Evolutionary conservation across 2,797 vertebrate genomes (phyloP).

Genomic region (Acanthornis magna): DNA sequence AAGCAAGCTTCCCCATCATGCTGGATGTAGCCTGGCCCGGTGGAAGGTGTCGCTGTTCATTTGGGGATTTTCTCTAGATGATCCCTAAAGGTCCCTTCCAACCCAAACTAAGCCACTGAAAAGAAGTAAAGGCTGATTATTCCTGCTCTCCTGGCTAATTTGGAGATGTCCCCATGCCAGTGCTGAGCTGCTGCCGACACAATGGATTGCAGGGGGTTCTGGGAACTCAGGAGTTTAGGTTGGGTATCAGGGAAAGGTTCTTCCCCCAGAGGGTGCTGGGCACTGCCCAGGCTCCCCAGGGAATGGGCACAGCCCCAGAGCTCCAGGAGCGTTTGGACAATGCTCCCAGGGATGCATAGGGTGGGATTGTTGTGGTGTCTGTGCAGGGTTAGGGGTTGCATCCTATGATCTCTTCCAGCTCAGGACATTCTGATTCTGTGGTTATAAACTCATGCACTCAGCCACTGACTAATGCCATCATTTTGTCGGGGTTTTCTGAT

Average conservation of each 20-base stretch:
- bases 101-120: not conserved
- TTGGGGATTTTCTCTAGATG: too few species aligned
- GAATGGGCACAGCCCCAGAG: not conserved
- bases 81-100: not conserved
- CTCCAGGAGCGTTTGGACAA: accelerated
- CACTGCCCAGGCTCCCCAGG: not conserved
- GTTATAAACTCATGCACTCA: not conserved
- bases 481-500: not conserved
- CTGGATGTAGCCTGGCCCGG: not conserved
- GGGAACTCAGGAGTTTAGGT: not conserved
- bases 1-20: accelerated
- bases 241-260: accelerated
- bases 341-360: accelerated
- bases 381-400: not conserved
- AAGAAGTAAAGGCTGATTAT: not conserved
- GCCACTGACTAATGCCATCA: accelerated
- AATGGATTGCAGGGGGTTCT: not conserved
- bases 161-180: not conserved
- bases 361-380: not conserved
- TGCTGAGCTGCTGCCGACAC: not conserved
- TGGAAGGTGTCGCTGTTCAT: not conserved
- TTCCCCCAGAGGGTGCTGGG: not conserved
- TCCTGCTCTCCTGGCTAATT: not conserved
- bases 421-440: not conserved
- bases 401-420: accelerated